Conservation (phyloP, 1,140 invertebrate species). For the Drosophila kikkawai region DNA sequence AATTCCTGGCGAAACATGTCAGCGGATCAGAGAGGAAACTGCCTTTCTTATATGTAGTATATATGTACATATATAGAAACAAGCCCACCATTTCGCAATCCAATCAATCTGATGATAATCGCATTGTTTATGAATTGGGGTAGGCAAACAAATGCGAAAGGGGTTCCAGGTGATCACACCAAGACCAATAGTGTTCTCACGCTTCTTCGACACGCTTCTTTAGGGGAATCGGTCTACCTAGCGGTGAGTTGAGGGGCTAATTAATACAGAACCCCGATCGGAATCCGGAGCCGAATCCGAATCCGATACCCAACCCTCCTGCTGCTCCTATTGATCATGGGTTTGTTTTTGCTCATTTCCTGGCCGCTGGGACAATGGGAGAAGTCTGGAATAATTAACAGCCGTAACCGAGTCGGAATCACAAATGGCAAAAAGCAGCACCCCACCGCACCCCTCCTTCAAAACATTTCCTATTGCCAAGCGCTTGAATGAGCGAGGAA, state of each 20-base stretch:
- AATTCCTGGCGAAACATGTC: constrained; percentile 32
- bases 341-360: constrained; percentile 53
- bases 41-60: not conserved
- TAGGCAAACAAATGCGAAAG: constrained; percentile 40
- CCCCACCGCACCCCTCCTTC: constrained; percentile 8
- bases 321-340: constrained; percentile 34
- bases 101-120: constrained; percentile 74
- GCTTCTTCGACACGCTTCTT: constrained; percentile 60
- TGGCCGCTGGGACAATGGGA: constrained; percentile 32
- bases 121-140: constrained; percentile 70
- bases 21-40: constrained; percentile 21
- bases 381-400: constrained; percentile 70
- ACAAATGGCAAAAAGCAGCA: constrained; percentile 38
- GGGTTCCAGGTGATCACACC: constrained; percentile 39
- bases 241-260: constrained; percentile 61
- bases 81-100: constrained; percentile 36
- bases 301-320: constrained; percentile 42
- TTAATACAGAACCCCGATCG: constrained; percentile 40
- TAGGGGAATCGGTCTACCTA: constrained; percentile 43
- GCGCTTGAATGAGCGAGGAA: constrained; percentile 41
- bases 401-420: constrained; percentile 63
- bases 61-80: not conserved
- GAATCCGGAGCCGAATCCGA: constrained; percentile 1
- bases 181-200: constrained; percentile 67
- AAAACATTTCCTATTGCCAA: constrained; percentile 51